A percentile compares a stretch with the other conserved stretches of the same genome.
Evolutionary conservation across 2,888 invertebrate genomes (phyloP).

Genomic region (Nymphalis urticae): DNA sequence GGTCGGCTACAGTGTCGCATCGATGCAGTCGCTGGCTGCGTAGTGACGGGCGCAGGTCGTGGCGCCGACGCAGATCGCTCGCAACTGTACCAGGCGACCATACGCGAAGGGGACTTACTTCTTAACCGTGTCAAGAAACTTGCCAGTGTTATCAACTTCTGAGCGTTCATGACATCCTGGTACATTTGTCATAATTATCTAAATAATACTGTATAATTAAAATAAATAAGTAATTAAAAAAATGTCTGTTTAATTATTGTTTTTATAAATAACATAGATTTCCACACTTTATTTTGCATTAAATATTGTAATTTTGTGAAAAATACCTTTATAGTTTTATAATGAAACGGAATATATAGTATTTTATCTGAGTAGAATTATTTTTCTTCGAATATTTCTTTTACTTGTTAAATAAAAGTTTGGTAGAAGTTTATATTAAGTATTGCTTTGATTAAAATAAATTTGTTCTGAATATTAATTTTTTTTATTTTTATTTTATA

Average conservation of each 20-base stretch:
- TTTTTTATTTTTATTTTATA: no score
- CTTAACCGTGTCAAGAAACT: conserved; percentile 99
- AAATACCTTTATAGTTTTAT: no score
- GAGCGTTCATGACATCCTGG: conserved; percentile 48
- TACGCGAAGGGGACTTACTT: conserved; percentile 98
- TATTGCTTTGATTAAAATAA: no score
- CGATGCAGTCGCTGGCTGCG: conserved; percentile 97
- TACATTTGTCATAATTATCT: conserved; percentile 21
- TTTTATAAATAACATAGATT: background rate
- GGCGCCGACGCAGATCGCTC: conserved; percentile 80
- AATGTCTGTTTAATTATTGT: background rate
- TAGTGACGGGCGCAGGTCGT: conserved; percentile 89
- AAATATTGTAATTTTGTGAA: background rate
- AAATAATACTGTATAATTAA: conserved; percentile 4
- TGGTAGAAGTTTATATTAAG: no score
- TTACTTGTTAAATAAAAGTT: no score
- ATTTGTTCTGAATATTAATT: no score
- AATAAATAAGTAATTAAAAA: conserved; percentile 1
- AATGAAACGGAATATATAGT: no score
- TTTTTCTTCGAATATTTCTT: no score
- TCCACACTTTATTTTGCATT: background rate
- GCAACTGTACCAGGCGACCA: conserved; percentile 95
- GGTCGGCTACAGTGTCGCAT: conserved; percentile 98
- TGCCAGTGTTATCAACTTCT: conserved; percentile 99
- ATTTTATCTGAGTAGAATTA: no score